These are phyloP conservation scores for Zosterops borbonicus DNA, from an alignment of 2,113 vertebrate genomes.

Conservation along the genomic window DNA sequence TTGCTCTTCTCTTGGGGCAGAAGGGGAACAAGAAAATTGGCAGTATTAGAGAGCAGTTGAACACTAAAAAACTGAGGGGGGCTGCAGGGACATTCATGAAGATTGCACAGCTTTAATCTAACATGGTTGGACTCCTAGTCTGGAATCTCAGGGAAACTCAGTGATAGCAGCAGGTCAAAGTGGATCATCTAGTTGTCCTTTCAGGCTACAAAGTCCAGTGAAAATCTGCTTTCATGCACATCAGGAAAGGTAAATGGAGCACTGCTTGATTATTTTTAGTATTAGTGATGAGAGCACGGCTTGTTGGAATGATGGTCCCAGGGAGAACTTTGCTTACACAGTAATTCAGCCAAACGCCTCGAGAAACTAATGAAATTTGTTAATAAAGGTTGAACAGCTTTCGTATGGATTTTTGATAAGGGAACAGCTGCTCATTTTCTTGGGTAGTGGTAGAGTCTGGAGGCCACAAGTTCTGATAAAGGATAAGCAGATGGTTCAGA, in stretches of 20 bases:
- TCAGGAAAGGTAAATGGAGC: background rate
- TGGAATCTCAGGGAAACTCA: background rate
- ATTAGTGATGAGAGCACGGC: background rate
- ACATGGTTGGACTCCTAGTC: rapidly evolving
- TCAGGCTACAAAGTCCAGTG: background rate
- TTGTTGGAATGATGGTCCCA: background rate
- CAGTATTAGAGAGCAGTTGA: background rate
- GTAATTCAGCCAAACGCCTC: slow-evolving; percentile 22
- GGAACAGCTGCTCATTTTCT: slow-evolving; percentile 69
- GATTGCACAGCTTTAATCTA: background rate
- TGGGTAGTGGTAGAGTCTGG: slow-evolving; percentile 44
- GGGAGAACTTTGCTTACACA: slow-evolving; percentile 8
- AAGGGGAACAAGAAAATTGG: background rate
- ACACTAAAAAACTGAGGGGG: background rate
- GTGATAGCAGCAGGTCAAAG: background rate
- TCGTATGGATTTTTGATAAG: slow-evolving; percentile 63
- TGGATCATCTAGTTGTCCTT: background rate
- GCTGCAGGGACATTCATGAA: background rate
- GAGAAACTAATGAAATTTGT: slow-evolving; percentile 60
- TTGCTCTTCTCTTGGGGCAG: background rate
- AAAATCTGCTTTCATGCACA: background rate
- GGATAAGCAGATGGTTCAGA: slow-evolving; percentile 66
- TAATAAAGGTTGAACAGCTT: slow-evolving; percentile 63
- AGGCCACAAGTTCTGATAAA: slow-evolving; percentile 54
- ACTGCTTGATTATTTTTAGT: background rate